Conservation (phyloP, 2,113 vertebrate genomes). For the Haliaeetus leucogaster region DNA sequence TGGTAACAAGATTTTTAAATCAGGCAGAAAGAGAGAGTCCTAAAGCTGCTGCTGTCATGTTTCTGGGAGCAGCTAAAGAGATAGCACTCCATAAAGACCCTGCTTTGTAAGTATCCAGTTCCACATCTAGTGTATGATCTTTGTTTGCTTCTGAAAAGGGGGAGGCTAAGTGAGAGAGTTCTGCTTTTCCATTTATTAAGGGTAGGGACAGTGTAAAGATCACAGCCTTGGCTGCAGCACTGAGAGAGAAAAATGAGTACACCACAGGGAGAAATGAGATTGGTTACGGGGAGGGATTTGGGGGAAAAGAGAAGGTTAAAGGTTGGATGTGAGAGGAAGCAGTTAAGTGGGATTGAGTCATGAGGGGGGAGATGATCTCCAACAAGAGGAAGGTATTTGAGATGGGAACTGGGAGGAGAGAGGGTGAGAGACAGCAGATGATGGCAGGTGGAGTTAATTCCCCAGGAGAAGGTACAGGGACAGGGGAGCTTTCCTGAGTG, state of each 20-base stretch:
- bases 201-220: not conserved
- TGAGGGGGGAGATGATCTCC: not conserved
- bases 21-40: slow-evolving; percentile 66
- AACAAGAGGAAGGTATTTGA: not conserved
- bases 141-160: not conserved
- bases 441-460: not conserved
- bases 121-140: not conserved
- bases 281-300: not conserved
- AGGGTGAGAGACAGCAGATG: not conserved
- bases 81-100: slow-evolving; percentile 69
- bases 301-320: not conserved
- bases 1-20: slow-evolving; percentile 73
- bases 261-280: not conserved
- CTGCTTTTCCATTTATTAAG: not conserved
- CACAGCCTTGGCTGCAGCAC: not conserved
- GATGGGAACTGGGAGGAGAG: not conserved
- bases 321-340: not conserved
- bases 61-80: slow-evolving; percentile 76
- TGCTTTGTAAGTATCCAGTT: slow-evolving; percentile 41
- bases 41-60: slow-evolving; percentile 77
- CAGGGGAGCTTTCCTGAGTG: not conserved
- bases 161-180: not conserved
- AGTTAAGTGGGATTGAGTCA: not conserved
- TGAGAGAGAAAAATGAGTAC: not conserved
- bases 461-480: not conserved